These are phyloP conservation scores for Deilephila porcellus DNA, from an alignment of 2,888 invertebrate genomes.

Conservation along the genomic window DNA sequence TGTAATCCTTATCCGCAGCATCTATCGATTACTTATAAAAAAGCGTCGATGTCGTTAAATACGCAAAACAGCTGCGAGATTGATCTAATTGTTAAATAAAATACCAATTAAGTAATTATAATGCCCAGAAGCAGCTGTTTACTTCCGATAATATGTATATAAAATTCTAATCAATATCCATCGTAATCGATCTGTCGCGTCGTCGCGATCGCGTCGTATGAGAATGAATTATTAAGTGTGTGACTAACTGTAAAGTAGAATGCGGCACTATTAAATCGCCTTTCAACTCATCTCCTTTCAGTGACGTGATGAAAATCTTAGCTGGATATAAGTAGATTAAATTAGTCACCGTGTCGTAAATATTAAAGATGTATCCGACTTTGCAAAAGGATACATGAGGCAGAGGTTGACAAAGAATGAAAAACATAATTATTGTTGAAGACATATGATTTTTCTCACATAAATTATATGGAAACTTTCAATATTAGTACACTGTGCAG, in stretches of 20 bases:
- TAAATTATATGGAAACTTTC: too few species aligned
- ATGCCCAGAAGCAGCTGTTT: background rate
- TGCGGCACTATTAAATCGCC: background rate
- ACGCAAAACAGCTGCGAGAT: too few species aligned
- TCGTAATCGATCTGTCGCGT: constrained; percentile 44
- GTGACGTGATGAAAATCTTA: background rate
- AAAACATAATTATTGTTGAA: too few species aligned
- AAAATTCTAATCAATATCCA: constrained; percentile 38
- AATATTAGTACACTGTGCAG: too few species aligned
- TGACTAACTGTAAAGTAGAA: constrained; percentile 37
- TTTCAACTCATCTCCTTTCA: background rate
- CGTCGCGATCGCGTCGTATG: constrained; percentile 38
- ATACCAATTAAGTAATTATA: too few species aligned
- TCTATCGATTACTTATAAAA: too few species aligned
- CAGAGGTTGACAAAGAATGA: background rate
- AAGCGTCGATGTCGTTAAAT: too few species aligned
- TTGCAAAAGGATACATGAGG: background rate
- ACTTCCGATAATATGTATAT: background rate
- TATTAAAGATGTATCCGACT: background rate
- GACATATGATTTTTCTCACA: too few species aligned
- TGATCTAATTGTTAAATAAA: too few species aligned
- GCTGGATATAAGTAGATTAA: background rate
- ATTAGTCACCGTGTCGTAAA: background rate
- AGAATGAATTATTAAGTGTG: constrained; percentile 48
- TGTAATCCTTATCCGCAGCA: too few species aligned